phyloP scores from a whole-genome alignment of 1,140 invertebrate species.

The Bombus pascuorum region DNA sequence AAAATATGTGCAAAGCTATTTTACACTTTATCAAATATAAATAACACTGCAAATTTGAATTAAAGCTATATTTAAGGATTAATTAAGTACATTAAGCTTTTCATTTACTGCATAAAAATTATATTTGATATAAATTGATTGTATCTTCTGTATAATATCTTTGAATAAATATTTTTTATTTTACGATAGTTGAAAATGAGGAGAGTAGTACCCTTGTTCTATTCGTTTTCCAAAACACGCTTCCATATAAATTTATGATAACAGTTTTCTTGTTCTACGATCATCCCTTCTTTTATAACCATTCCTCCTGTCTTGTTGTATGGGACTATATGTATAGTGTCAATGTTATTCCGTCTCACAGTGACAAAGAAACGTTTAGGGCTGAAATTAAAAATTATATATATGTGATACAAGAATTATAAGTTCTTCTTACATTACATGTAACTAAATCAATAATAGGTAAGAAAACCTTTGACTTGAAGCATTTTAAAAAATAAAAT shows the following conservation, averaged over 20 bases:
- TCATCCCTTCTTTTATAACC: neutral
- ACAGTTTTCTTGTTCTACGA: neutral
- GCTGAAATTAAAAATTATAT: too few species aligned
- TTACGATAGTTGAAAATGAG: neutral
- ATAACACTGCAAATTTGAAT: neutral
- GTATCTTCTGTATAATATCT: neutral
- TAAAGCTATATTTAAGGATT: neutral
- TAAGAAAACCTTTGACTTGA: too few species aligned
- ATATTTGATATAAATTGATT: neutral
- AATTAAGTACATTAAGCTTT: neutral
- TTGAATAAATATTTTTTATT: slow-evolving; percentile 26
- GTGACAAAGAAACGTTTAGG: too few species aligned
- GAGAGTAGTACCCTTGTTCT: neutral
- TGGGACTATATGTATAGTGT: too few species aligned
- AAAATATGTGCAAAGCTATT: neutral
- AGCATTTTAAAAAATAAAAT: neutral
- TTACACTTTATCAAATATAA: neutral
- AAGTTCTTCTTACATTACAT: too few species aligned
- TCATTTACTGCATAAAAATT: neutral
- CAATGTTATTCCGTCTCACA: too few species aligned
- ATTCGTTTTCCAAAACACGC: neutral
- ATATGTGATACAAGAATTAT: too few species aligned
- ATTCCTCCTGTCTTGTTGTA: neutral
- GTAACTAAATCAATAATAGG: too few species aligned
- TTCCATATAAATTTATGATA: neutral